A percentile compares a stretch with the other conserved stretches of the same genome.
phyloP scores from a whole-genome alignment of 2,113 vertebrate genomes.

The Rhinolophus sinicus region DNA sequence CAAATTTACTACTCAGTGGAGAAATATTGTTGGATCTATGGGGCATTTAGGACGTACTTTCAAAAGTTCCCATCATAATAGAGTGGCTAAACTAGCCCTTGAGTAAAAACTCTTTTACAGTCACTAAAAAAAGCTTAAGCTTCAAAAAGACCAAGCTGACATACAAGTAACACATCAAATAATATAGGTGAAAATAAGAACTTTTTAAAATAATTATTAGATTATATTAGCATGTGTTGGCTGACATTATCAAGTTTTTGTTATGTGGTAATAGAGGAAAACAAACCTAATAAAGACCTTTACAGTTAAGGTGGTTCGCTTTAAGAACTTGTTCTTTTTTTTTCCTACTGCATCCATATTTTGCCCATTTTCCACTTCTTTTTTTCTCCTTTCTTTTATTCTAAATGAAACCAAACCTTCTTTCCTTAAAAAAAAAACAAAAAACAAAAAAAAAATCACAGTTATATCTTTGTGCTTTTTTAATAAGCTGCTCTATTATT shows the following conservation, averaged over 20 bases:
- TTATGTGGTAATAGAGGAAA: neutral
- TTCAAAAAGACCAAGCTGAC: neutral
- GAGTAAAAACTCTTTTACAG: neutral
- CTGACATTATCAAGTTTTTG: neutral
- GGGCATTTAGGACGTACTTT: neutral
- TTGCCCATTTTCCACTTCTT: neutral
- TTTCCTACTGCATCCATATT: neutral
- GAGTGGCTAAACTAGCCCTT: neutral
- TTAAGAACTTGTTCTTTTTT: neutral
- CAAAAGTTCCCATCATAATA: neutral
- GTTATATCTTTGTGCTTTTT: neutral
- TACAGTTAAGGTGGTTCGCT: neutral
- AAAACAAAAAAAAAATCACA: neutral
- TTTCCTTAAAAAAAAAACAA: neutral
- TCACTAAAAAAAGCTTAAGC: neutral
- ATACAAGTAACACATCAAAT: neutral
- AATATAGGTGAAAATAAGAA: neutral
- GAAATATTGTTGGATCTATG: neutral
- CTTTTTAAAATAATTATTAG: neutral
- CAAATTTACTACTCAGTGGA: neutral
- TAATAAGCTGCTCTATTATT: constrained; percentile 32
- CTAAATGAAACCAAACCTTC: neutral
- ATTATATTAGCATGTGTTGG: neutral
- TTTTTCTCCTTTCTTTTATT: neutral
- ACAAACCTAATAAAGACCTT: neutral